These are phyloP conservation scores for Echinops telfairi DNA, from an alignment of 2,113 vertebrate genomes.

Conservation along the genomic window DNA sequence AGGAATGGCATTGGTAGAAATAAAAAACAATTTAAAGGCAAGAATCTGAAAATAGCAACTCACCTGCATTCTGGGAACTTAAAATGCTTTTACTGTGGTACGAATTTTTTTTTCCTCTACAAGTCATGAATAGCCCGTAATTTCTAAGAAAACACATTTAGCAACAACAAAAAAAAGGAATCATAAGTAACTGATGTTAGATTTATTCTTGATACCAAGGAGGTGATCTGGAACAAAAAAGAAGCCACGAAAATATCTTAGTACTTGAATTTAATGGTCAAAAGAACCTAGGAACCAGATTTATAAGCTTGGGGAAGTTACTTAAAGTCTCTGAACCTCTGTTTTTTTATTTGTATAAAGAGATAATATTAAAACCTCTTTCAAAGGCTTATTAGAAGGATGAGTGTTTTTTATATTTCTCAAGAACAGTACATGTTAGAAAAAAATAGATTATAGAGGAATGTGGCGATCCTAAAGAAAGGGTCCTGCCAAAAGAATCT, in stretches of 20 bases:
- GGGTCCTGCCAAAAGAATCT: neutral
- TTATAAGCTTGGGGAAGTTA: neutral
- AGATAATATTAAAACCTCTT: neutral
- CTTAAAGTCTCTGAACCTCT: neutral
- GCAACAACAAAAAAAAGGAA: constrained; percentile 6
- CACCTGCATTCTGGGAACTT: constrained; percentile 23
- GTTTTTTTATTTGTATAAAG: constrained; percentile 24
- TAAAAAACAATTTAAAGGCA: constrained; percentile 29
- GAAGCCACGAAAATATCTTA: constrained; percentile 20
- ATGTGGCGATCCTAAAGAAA: constrained; percentile 1
- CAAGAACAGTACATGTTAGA: neutral
- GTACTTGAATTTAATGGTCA: constrained; percentile 33
- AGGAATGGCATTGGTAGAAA: constrained; percentile 23
- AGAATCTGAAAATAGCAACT: constrained; percentile 56
- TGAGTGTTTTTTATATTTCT: constrained; percentile 35
- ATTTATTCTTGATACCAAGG: constrained; percentile 23
- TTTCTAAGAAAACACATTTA: constrained; percentile 44
- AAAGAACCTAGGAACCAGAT: constrained; percentile 1
- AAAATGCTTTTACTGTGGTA: constrained; percentile 55
- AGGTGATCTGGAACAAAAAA: neutral
- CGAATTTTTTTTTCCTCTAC: constrained; percentile 28
- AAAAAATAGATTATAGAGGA: neutral
- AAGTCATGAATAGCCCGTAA: constrained; percentile 8
- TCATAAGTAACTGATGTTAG: neutral
- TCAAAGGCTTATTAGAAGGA: neutral